Evolutionary conservation across 2,113 vertebrate species (phyloP).

Genomic region (Corydoras sp.): DNA sequence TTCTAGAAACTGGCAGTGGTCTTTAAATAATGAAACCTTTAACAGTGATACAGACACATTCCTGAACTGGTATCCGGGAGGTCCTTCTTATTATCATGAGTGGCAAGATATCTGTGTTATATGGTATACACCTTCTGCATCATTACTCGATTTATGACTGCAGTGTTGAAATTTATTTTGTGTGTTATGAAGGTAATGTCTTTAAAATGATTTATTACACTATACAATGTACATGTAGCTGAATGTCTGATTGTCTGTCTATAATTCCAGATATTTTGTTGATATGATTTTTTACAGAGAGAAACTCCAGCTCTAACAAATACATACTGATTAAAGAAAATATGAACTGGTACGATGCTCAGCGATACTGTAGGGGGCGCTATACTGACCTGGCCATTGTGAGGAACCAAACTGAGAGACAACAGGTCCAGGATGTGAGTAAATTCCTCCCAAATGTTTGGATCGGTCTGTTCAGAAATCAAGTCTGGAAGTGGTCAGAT

Average conservation of each 20-base stretch:
- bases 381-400: slow-evolving; percentile 3
- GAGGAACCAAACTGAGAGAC: slow-evolving; percentile 3
- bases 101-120: background rate
- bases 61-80: background rate
- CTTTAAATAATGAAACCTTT: background rate
- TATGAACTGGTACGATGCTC: background rate
- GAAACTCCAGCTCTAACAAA: background rate
- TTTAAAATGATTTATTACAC: too few relatives aligned
- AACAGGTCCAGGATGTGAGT: background rate
- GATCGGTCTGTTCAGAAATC: background rate
- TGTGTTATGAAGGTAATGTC: slow-evolving; percentile 26
- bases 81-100: background rate
- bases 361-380: slow-evolving; percentile 7
- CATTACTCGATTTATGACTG: background rate
- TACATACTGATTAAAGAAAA: background rate
- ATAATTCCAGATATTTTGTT: too few relatives aligned
- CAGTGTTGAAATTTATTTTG: background rate
- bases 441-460: background rate
- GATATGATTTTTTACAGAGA: background rate
- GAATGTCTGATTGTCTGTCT: too few relatives aligned
- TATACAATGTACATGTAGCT: too few relatives aligned
- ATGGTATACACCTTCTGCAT: too few relatives aligned
- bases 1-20: slow-evolving; percentile 6
- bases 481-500: background rate
- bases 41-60: background rate